Conservation (phyloP, 2,113 vertebrate genomes). For the Craseonycteris thonglongyai region DNA sequence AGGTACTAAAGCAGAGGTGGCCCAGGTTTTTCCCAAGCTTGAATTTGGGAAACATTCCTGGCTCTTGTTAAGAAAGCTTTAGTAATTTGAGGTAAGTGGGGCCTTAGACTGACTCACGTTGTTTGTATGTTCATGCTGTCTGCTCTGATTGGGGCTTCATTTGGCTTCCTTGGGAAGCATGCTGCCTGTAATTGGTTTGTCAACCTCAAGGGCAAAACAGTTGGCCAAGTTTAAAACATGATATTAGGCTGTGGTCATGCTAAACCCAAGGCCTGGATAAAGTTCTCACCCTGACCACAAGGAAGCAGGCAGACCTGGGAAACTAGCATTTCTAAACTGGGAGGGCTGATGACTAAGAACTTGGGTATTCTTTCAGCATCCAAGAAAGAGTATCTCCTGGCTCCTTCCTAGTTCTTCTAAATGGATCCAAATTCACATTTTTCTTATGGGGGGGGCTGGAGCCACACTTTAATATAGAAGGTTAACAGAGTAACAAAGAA, state of each 20-base stretch:
- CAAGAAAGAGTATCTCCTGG: background rate
- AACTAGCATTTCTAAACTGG: background rate
- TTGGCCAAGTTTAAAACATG: no score
- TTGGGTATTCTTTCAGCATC: rapidly evolving
- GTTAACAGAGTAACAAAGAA: background rate
- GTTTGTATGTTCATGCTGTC: background rate
- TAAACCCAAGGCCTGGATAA: background rate
- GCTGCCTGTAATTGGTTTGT: background rate
- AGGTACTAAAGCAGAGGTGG: rapidly evolving
- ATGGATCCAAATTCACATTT: background rate
- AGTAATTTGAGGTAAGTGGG: background rate
- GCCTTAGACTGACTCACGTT: rapidly evolving
- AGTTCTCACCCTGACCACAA: background rate
- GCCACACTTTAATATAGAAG: background rate
- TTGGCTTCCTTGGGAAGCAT: background rate
- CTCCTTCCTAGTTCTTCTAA: background rate
- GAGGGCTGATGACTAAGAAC: background rate
- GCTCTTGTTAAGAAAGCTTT: background rate
- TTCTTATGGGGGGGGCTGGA: background rate
- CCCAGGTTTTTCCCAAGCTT: background rate
- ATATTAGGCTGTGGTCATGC: background rate
- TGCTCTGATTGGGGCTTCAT: background rate
- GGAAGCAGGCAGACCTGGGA: background rate
- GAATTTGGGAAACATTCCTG: background rate
- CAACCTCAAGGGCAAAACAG: background rate